A percentile compares a stretch with the other conserved stretches of the same genome.
phyloP scores from a whole-genome alignment of 2,113 vertebrate species.

The Chinchilla lanigera region DNA sequence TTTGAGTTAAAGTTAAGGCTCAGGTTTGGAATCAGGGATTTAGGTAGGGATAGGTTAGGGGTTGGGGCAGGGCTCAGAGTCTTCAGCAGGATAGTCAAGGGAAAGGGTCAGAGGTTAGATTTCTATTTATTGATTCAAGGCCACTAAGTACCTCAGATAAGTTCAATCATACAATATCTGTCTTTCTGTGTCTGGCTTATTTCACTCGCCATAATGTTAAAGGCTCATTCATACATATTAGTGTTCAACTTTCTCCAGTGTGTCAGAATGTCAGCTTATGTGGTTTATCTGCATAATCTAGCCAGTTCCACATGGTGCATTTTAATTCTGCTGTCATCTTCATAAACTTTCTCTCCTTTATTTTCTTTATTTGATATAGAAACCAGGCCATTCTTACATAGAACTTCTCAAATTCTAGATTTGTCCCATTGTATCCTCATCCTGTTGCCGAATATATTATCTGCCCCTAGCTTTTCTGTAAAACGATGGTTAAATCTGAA shows the following conservation, averaged over 20 bases:
- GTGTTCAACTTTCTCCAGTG: not conserved
- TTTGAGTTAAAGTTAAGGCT: not conserved
- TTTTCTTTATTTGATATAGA: not conserved
- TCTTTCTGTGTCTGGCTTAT: not conserved
- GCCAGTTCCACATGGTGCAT: not conserved
- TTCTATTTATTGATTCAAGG: not conserved
- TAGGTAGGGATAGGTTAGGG: not conserved
- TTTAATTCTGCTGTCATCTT: not conserved
- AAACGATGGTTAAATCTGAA: not conserved
- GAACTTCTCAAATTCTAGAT: not conserved
- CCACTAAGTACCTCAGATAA: not conserved
- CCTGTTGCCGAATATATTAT: not conserved
- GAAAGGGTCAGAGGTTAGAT: not conserved
- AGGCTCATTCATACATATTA: not conserved
- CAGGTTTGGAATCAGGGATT: not conserved
- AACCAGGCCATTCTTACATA: not conserved
- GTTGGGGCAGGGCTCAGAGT: not conserved
- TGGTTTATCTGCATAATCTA: not conserved
- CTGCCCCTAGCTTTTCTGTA: not conserved
- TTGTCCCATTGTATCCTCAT: not conserved
- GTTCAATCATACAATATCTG: not conserved
- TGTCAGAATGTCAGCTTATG: not conserved
- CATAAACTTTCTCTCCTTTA: not conserved
- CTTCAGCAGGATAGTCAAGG: not conserved
- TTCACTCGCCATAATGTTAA: not conserved